Percentiles rank a stretch among this genome's conserved stretches.
These are phyloP conservation scores for Tetramorium simillimum DNA, from an alignment of 1,140 invertebrate species.

Conservation along the genomic window DNA sequence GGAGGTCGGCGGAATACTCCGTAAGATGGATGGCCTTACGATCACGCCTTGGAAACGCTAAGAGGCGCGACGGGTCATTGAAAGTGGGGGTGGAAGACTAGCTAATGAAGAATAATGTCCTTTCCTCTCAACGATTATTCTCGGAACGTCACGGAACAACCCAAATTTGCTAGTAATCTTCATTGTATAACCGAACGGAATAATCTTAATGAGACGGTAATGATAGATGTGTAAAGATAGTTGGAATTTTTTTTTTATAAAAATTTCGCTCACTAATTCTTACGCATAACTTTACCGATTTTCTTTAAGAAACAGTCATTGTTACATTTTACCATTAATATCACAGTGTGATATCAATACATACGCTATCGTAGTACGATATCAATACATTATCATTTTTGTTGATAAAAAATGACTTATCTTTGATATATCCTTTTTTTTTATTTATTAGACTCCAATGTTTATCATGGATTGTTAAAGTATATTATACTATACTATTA, in stretches of 20 bases:
- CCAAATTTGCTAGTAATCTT: conserved; percentile 32
- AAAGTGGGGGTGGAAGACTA: conserved; percentile 75
- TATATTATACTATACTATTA: too few species aligned
- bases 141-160: conserved; percentile 18
- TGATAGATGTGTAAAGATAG: not conserved
- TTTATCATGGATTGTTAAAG: too few species aligned
- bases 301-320: not conserved
- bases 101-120: conserved; percentile 83
- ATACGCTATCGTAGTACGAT: not conserved
- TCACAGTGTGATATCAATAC: too few species aligned
- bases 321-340: not conserved
- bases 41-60: conserved; percentile 78
- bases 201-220: not conserved
- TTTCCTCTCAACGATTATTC: conserved; percentile 63
- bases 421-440: not conserved
- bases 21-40: conserved; percentile 80
- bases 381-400: not conserved
- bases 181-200: conserved; percentile 8
- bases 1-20: conserved; percentile 59
- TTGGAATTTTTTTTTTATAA: not conserved
- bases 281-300: not conserved
- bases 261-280: not conserved
- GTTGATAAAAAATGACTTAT: not conserved
- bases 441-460: too few species aligned
- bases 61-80: conserved; percentile 83